A percentile compares a stretch with the other conserved stretches of the same genome.
phyloP scores from a whole-genome alignment of 2,888 invertebrate genomes.

The Monopis laevigella region DNA sequence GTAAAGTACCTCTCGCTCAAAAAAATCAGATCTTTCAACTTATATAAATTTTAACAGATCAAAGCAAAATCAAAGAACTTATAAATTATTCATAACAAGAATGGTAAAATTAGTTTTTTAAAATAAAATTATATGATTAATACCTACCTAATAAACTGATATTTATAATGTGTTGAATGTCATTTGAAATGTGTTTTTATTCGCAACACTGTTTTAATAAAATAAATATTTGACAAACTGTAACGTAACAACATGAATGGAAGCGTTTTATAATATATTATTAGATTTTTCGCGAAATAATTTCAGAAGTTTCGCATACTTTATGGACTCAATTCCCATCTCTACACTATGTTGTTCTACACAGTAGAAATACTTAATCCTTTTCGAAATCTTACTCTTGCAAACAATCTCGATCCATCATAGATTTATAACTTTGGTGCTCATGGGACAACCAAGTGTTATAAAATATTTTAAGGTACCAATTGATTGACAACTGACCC shows the following conservation, averaged over 20 bases:
- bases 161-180: conserved; percentile 27
- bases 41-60: conserved; percentile 52
- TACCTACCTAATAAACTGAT: conserved; percentile 39
- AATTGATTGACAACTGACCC: no score
- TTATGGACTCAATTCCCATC: conserved; percentile 24
- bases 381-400: conserved; percentile 52
- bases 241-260: background rate
- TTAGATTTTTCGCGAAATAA: background rate
- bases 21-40: conserved; percentile 50
- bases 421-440: no score
- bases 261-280: conserved; percentile 1
- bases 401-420: background rate
- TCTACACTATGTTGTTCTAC: conserved; percentile 57
- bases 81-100: conserved; percentile 33
- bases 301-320: background rate
- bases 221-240: background rate
- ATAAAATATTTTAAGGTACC: no score
- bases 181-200: conserved; percentile 30
- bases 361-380: conserved; percentile 63
- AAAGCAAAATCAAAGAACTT: conserved; percentile 65
- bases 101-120: conserved; percentile 49
- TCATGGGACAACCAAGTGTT: no score
- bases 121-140: conserved; percentile 49
- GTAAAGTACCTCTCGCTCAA: no score
- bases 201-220: conserved; percentile 47